Conservation (phyloP, 1,140 invertebrate genomes). For the Calliopsis andreniformis region DNA sequence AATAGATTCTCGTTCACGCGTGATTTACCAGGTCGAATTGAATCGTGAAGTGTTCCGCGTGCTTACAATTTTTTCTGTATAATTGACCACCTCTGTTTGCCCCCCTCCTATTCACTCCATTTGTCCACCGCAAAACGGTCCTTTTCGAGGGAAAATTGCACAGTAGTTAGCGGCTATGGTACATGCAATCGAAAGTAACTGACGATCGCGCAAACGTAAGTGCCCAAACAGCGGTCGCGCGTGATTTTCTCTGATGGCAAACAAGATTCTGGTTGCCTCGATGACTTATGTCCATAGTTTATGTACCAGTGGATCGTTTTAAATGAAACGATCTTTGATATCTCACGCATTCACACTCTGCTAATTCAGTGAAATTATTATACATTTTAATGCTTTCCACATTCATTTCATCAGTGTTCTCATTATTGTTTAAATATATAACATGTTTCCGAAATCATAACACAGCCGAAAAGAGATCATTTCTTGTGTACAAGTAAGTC, state of each 20-base stretch:
- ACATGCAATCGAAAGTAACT: constrained; percentile 54
- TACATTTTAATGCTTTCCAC: background rate
- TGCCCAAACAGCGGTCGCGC: constrained; percentile 45
- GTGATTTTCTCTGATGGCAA: constrained; percentile 49
- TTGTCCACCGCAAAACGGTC: background rate
- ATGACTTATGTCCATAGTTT: background rate
- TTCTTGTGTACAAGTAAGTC: too few species aligned
- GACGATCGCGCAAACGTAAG: constrained; percentile 49
- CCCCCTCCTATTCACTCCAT: background rate
- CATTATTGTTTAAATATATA: too few species aligned
- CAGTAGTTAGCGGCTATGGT: background rate
- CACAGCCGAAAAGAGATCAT: too few species aligned
- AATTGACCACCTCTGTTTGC: background rate
- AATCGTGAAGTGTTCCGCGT: constrained; percentile 33
- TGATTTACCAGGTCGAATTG: constrained; percentile 43
- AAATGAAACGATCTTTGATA: background rate
- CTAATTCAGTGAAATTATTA: background rate
- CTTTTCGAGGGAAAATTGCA: constrained; percentile 12
- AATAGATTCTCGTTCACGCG: constrained; percentile 46
- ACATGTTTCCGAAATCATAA: too few species aligned
- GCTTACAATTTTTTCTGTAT: constrained; percentile 34
- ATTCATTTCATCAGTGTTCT: background rate
- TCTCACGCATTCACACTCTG: background rate
- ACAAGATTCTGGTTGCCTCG: constrained; percentile 34
- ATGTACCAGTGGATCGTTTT: too few species aligned